Base-by-base conservation (phyloP, 2,797 vertebrate genomes). In the Gallinago stenura region DNA sequence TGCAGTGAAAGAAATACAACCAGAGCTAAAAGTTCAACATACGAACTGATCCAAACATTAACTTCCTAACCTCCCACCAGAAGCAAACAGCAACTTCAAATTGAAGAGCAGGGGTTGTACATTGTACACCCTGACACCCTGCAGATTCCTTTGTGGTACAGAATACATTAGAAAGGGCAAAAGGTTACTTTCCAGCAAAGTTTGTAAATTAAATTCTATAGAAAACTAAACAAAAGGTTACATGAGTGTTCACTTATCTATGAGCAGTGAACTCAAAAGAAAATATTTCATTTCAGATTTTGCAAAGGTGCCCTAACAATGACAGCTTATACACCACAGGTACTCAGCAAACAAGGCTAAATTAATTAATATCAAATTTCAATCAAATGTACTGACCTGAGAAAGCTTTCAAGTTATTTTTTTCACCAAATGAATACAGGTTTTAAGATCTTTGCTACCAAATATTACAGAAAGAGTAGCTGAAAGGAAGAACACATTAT, bases 111-210 rank as follows among this genome's bases (percentile, higher is more conserved):
- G 26, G 46, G 35, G 21, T 4, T 83, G 73, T 9, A 51, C 85
- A 79, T 53, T 90, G 83, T 62, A 48, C 72, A 37, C 30, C 72
- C 82, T 12, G 90, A 87, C 87, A 87, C 88, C 91, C 91, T 6
- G 41, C 82, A 43, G 95, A 20, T 69, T 94, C 89, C 82, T 96
- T 89, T 96, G 90, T 86, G 82, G n/a, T 7, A 77, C 19, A 20
- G 78, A 97, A 93, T 64, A 95, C 82, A 83, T 93, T 83, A 91
- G 60, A 53, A 89, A 86, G 95, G 96, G 89, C 90, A 95, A 96
- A 91, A 95, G 94, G 93, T 95, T 95, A 51, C 92, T 94, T 87
- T 94, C 80, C 87, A 87, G 80, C 83, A 64, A 94, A 84, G 84
- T 95, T 72, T 95, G 58, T 92, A 92, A 93, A 93, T 93, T 87